Base-by-base conservation (phyloP, 2,797 vertebrate genomes). In the Chanos chanos region DNA sequence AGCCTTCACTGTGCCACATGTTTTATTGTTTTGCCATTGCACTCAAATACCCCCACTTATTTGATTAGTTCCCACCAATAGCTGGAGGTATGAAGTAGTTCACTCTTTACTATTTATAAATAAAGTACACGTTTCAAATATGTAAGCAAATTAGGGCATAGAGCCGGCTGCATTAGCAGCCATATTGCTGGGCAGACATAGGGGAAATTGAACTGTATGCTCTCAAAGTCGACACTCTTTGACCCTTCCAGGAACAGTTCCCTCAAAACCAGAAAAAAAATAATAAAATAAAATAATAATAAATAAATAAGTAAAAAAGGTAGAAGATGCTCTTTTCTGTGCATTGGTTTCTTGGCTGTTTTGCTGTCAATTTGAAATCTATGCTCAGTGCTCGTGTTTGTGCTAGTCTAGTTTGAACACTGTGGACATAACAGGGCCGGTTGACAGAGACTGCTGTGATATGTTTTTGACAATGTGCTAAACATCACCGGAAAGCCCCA, bases 11-110 rank as follows among this genome's bases (percentile, higher is more conserved):
- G 58, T 61, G 10, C 28, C 28, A 28, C 19, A 41, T 27, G 12
- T 24, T 61, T 58, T 57, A 61, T 56, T 34, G 16, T 41, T 34
- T 58, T 13, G 22, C 10, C 28, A 51, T 56, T 48, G n/a, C 51
- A 21, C 54, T 28, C 10, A 71, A 62, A 47, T 24, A 34, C 4
- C 13, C 28, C n/a, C 27, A 18, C 43, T 64, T 54, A 57, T 65
- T 60, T 68, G 39, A 77, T 77, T 66, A 61, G 69, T 75, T 58
- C 36, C 59, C 64, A 73, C 48, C 40, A 50, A 56, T 56, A 33
- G 58, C 64, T 61, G 36, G 27, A 37, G 61, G 62, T 49, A 34
- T 40, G 7, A 63, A 67, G 56, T 65, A 33, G 62, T 61, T 30
- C 12, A 27, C 7, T 49, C 7, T n/a, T n/a, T 9, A 22, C n/a